Evolutionary conservation across 2,888 invertebrate genomes (phyloP).

Genomic region (Microplitis manilae): DNA sequence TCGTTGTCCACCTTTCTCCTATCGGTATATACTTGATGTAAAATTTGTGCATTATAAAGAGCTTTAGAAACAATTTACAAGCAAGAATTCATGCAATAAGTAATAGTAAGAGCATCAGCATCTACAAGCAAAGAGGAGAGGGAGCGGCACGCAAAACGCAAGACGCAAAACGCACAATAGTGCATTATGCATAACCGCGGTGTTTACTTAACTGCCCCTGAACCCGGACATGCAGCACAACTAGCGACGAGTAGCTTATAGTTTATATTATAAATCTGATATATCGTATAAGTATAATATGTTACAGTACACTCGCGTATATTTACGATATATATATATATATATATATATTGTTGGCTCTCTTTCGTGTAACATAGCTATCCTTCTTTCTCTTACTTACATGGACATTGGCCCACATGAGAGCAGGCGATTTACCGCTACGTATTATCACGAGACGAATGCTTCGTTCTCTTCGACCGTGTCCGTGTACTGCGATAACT

Average conservation of each 20-base stretch:
- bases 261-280: constrained; percentile 32
- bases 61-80: not conserved
- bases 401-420: constrained; percentile 47
- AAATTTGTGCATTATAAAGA: not conserved
- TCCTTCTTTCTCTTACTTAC: constrained; percentile 31
- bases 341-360: not conserved
- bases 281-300: constrained; percentile 34
- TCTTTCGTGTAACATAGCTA: not conserved
- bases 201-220: constrained; percentile 53
- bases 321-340: constrained; percentile 7
- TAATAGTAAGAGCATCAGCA: not conserved
- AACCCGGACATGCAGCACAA: constrained; percentile 53
- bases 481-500: constrained; percentile 41
- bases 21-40: not conserved
- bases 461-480: constrained; percentile 44
- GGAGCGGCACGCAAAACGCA: constrained; percentile 35
- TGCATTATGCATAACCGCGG: constrained; percentile 39
- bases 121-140: constrained; percentile 2
- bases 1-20: too few species aligned
- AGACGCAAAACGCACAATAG: constrained; percentile 33
- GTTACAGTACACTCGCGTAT: constrained; percentile 10
- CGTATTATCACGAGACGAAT: constrained; percentile 55
- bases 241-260: constrained; percentile 1
- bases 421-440: constrained; percentile 55
- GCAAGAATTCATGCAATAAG: not conserved